Percentiles rank a stretch among this genome's conserved stretches.
Conservation (phyloP, 1,140 invertebrate species). For the Drosophila tropicalis region DNA sequence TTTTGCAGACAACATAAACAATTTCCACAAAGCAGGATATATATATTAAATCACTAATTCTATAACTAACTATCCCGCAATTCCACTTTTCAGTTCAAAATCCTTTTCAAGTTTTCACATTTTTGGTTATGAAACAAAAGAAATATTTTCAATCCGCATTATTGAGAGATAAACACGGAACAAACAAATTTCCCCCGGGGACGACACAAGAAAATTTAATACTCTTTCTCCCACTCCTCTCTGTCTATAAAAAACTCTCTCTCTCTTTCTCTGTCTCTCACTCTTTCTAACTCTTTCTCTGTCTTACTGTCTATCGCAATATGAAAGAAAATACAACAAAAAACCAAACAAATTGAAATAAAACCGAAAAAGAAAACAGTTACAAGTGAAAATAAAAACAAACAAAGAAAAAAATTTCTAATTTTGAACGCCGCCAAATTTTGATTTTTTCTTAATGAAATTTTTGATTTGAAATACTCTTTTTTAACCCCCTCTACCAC, state of each 20-base stretch:
- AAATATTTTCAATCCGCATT: conserved; percentile 36
- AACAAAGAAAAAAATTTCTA: conserved; percentile 36
- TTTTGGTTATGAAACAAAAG: conserved; percentile 13
- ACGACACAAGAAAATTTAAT: conserved; percentile 69
- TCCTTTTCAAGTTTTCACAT: neutral
- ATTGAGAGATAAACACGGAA: conserved; percentile 32
- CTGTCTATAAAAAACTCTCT: conserved; percentile 48
- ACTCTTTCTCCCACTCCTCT: conserved; percentile 59
- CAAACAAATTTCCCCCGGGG: conserved; percentile 47
- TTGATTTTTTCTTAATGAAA: conserved; percentile 57
- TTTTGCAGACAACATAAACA: conserved; percentile 18
- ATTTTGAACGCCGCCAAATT: conserved; percentile 73
- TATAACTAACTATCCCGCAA: conserved; percentile 4
- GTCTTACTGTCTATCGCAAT: conserved; percentile 72
- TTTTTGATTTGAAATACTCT: conserved; percentile 55
- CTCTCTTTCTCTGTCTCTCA: conserved; percentile 67
- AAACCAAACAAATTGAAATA: conserved; percentile 44
- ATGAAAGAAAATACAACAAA: conserved; percentile 28
- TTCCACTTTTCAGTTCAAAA: neutral
- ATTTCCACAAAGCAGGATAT: conserved; percentile 67
- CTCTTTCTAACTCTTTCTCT: conserved; percentile 64
- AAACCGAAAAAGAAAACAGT: conserved; percentile 24
- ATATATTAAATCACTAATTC: conserved; percentile 11
- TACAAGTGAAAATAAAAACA: conserved; percentile 38
- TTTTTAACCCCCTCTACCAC: conserved; percentile 16